Evolutionary conservation across 2,113 vertebrate genomes (phyloP), one percentile per base, ranked within the genome.

Genomic region (Cisticola juncidis): DNA sequence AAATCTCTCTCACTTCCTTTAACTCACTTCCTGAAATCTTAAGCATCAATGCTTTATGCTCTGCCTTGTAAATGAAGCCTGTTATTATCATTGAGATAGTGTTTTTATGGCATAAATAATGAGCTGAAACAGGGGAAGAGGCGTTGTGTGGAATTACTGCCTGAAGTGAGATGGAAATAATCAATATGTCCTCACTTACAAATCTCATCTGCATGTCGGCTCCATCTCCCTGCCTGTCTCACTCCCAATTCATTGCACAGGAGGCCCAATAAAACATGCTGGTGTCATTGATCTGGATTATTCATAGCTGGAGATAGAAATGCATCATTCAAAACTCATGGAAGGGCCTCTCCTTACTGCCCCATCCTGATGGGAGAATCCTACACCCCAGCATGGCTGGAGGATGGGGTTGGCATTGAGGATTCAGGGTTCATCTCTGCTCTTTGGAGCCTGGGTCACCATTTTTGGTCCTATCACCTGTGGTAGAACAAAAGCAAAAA

Each of bases 61-160:
- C 95, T 92, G 90, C 87, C 93, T 98, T 98, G 97, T 98, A 98
- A 98, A 98, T 98, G 98, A 98, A 98, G 97, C 96, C 97, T 97
- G 94, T 98, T 98, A 98, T 98, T 98, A 98, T 98, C 98, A 97
- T 98, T 95, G 97, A 97, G 98, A 96, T 98, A 97, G 97, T 98
- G 97, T 97, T 97, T 98, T 98, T 98, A 98, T 97, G 97, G 98
- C 96, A 98, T 98, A 98, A 98, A 98, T 98, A 98, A 98, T 98
- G 97, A 98, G 96, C 91, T 98, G 97, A 98, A 98, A 97, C 97
- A 96, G 96, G 95, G 57, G 54, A 97, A 97, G 94, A 96, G 44
- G 96, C 94, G 31, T 97, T 92, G 93, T 96, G 92, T 98, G 97
- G 97, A 98, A 98, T 98, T 98, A 98, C 97, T 97, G 97, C 97